A percentile compares a stretch with the other conserved stretches of the same genome.
These are phyloP conservation scores for Drosophila ohnishii DNA, from an alignment of 1,140 invertebrate species.

Conservation along the genomic window DNA sequence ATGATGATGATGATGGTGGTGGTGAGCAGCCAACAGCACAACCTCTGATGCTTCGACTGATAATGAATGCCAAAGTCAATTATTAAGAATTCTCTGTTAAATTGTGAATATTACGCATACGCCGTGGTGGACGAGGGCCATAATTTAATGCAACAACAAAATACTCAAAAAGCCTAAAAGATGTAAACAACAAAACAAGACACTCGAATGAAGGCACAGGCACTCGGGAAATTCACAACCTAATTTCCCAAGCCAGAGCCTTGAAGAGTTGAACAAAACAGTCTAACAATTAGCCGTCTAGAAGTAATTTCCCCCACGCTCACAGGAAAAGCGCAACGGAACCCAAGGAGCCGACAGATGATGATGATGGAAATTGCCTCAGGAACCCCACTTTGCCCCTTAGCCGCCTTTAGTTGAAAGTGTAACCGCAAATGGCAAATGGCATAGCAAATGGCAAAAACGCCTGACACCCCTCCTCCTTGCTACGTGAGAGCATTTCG, in stretches of 20 bases:
- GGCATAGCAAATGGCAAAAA: slow-evolving; percentile 49
- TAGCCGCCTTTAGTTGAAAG: slow-evolving; percentile 22
- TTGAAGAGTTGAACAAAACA: slow-evolving; percentile 28
- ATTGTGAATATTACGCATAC: slow-evolving; percentile 62
- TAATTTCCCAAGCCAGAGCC: slow-evolving; percentile 49
- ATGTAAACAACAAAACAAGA: slow-evolving; percentile 72
- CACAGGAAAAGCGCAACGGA: slow-evolving; percentile 15
- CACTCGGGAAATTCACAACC: slow-evolving; percentile 64
- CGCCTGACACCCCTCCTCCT: slow-evolving; percentile 40
- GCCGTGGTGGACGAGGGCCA: slow-evolving; percentile 26
- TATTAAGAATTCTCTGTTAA: slow-evolving; percentile 52
- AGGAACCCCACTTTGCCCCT: slow-evolving; percentile 3
- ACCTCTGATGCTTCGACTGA: slow-evolving; percentile 11
- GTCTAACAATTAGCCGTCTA: slow-evolving; percentile 33
- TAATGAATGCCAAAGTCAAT: slow-evolving; percentile 54
- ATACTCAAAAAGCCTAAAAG: slow-evolving; percentile 40
- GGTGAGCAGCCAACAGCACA: background rate
- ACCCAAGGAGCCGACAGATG: slow-evolving; percentile 35
- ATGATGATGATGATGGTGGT: background rate
- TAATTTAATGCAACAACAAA: slow-evolving; percentile 69
- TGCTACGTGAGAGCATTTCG: slow-evolving; percentile 62
- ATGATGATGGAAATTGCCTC: slow-evolving; percentile 57
- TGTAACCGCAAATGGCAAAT: slow-evolving; percentile 58
- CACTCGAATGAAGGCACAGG: slow-evolving; percentile 52
- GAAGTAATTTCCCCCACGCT: slow-evolving; percentile 58